Percentiles rank a stretch among this genome's conserved stretches.
These are phyloP conservation scores for Crypturellus undulatus DNA, from an alignment of 2,113 vertebrate species.

Conservation along the genomic window DNA sequence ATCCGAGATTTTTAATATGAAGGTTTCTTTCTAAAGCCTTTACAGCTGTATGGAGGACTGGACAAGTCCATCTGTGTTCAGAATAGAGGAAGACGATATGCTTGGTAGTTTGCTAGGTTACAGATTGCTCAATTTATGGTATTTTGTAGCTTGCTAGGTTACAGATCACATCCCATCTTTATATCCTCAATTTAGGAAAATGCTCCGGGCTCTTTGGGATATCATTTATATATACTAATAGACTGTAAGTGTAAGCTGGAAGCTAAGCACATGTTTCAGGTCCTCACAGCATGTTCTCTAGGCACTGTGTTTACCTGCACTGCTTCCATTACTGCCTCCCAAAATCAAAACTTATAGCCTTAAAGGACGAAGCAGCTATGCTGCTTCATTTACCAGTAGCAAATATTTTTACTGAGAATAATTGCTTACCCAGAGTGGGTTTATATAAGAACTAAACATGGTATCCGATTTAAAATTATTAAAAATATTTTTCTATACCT, in stretches of 20 bases:
- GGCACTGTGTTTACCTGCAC: not conserved
- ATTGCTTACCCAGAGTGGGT: not conserved
- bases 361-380: not conserved
- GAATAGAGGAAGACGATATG: not conserved
- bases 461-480: constrained; percentile 34
- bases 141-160: not conserved
- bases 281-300: constrained; percentile 22
- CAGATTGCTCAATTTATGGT: too few relatives aligned
- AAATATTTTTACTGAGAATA: constrained; percentile 1
- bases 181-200: constrained; percentile 7
- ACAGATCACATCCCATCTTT: not conserved
- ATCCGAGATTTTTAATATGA: constrained; percentile 17
- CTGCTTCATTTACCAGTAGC: not conserved
- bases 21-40: not conserved
- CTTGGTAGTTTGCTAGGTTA: not conserved
- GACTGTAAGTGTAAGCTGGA: constrained; percentile 11
- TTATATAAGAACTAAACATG: constrained; percentile 8
- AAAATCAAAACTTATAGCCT: not conserved
- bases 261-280: constrained; percentile 24
- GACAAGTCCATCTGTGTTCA: not conserved
- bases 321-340: not conserved
- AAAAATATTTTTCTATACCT: constrained; percentile 32
- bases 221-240: not conserved
- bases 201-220: not conserved
- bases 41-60: not conserved